Evolutionary conservation across 2,797 vertebrate genomes (phyloP), one percentile per base, ranked within the genome.

Genomic region (Octomys mimax): DNA sequence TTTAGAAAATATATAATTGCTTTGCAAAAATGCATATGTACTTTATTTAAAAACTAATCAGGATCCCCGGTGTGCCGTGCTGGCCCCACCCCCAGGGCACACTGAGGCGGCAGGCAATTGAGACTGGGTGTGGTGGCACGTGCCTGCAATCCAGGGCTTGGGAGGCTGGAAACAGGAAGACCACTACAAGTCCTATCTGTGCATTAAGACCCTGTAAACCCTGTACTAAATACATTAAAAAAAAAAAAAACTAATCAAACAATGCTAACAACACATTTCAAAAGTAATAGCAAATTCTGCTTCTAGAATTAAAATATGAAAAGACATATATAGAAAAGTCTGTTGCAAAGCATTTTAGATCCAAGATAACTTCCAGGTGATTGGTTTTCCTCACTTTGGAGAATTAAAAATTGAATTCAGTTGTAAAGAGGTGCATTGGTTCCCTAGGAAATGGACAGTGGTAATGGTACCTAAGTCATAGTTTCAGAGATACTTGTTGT

Each of bases 371-470:
- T 49, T 49, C 73, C 19, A 61, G 49, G 8, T 13, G 42, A 31
- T 61, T 16, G 33, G 16, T 70, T 87, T 88, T 89, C 9, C 52
- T 91, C 16, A 11, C 46, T 91, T 61, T 46, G 52, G 70, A 91
- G 79, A 71, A 83, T 59, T 68, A 62, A 95, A 59, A 77, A 33
- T 52, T 73, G 80, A 89, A 62, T 94, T 92, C 59, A 82, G 86
- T 16, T 77, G 18, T 39, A 57, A 93, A 90, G 22, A 86, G 64
- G 26, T 2, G 12, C 31, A 36, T 1, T 0, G 14, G 4, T 39
- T 70, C 49, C 10, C 6, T 14, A 12, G 87, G 54, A 57, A 39
- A 82, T 13, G 6, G 61, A 28, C 14, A 2, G 22, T 26, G 39
- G 10, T 89, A 57, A 42, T 28, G 24, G 46, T 14, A 19, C 73